Evolutionary conservation across 2,797 vertebrate genomes (phyloP).

Genomic region (Lacerta agilis): DNA sequence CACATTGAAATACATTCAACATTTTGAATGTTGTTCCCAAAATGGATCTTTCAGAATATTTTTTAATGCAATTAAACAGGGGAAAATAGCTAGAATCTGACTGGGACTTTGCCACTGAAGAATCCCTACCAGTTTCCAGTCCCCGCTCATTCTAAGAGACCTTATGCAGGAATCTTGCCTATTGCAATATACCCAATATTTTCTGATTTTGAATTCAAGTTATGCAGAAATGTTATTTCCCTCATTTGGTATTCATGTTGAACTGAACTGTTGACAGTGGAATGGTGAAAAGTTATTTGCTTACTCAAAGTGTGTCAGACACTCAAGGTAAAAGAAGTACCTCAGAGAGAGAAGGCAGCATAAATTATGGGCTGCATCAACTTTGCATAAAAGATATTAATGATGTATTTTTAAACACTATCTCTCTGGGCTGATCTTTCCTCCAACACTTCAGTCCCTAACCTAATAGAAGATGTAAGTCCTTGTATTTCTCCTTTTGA

Average conservation of each 20-base stretch:
- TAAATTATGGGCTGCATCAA: neutral
- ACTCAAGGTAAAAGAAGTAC: neutral
- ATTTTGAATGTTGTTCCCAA: neutral
- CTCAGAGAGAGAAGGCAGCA: neutral
- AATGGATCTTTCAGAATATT: slow-evolving; percentile 3
- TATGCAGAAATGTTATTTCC: slow-evolving; percentile 35
- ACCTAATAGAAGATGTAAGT: neutral
- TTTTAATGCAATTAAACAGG: neutral
- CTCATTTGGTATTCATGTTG: slow-evolving; percentile 26
- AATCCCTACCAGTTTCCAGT: neutral
- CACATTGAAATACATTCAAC: no score
- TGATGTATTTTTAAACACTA: slow-evolving; percentile 24
- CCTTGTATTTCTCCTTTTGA: neutral
- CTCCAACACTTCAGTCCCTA: slow-evolving; percentile 15
- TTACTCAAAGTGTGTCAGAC: slow-evolving; percentile 15
- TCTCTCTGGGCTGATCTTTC: neutral
- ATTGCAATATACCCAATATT: neutral
- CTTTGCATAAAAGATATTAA: neutral
- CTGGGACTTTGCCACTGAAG: neutral
- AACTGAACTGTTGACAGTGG: slow-evolving; percentile 16
- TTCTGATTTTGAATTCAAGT: slow-evolving; percentile 42
- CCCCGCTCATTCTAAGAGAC: neutral
- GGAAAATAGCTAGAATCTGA: neutral
- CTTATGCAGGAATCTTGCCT: neutral
- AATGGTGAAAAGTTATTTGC: slow-evolving; percentile 8